Evolutionary conservation across 2,113 vertebrate genomes (phyloP).

Genomic region (Daubentonia madagascariensis): DNA sequence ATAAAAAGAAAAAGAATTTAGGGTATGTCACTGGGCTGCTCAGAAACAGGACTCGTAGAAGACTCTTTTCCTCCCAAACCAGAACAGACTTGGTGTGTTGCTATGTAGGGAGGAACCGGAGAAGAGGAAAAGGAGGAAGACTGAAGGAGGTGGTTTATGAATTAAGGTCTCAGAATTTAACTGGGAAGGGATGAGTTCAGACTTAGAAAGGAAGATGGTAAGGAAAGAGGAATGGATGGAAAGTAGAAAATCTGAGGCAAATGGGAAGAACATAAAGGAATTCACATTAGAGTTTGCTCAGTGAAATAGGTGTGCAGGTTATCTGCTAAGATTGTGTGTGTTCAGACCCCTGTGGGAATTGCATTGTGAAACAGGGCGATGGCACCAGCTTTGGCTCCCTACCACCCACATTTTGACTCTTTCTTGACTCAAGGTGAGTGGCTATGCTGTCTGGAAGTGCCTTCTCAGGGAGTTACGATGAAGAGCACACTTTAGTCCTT

Average conservation of each 20-base stretch:
- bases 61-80: background rate
- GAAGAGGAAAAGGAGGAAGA: background rate
- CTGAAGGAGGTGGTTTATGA: background rate
- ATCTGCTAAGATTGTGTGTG: background rate
- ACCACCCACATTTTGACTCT: background rate
- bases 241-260: background rate
- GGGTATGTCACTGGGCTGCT: background rate
- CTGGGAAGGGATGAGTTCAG: background rate
- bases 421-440: background rate
- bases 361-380: background rate
- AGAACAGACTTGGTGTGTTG: background rate
- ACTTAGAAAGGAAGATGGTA: background rate
- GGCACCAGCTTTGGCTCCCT: background rate
- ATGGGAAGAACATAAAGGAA: background rate
- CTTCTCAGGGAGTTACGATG: background rate
- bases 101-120: background rate
- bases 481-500: background rate
- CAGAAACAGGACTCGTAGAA: background rate
- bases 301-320: background rate
- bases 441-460: background rate
- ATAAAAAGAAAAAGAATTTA: background rate
- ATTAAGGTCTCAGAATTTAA: slow-evolving; percentile 1
- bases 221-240: background rate
- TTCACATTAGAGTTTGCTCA: background rate
- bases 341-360: background rate